A percentile compares a stretch with the other conserved stretches of the same genome.
Conservation (phyloP, 2,113 vertebrate species). For the Baryphthengus martii region DNA sequence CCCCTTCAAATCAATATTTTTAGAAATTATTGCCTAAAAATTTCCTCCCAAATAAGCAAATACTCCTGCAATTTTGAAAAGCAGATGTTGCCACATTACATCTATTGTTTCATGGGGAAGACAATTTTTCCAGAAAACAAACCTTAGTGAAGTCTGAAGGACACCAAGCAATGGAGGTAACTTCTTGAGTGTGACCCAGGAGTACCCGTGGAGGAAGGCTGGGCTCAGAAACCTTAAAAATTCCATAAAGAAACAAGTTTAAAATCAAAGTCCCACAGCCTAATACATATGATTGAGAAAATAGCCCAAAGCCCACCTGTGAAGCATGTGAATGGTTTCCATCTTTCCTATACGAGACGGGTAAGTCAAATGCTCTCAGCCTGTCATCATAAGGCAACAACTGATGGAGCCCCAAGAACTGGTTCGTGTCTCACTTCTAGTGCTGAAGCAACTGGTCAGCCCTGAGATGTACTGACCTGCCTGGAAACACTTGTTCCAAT, state of each 20-base stretch:
- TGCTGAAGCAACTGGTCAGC: neutral
- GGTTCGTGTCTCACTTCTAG: neutral
- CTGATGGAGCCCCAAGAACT: neutral
- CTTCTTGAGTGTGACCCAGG: constrained; percentile 91
- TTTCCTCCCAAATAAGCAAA: neutral
- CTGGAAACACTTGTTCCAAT: neutral
- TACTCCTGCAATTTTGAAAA: neutral
- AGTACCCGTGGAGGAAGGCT: constrained; percentile 81
- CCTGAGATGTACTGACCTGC: neutral
- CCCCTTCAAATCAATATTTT: neutral
- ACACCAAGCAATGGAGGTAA: constrained; percentile 94
- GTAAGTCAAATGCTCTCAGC: neutral
- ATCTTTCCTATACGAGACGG: neutral
- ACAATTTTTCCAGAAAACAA: constrained; percentile 11
- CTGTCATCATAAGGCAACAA: neutral
- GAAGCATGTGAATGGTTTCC: neutral
- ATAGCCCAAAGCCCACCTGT: neutral
- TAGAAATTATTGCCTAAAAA: neutral
- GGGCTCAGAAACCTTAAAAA: constrained; percentile 84
- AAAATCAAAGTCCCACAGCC: neutral
- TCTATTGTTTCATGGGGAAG: neutral
- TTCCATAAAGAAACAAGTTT: neutral
- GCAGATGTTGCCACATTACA: neutral
- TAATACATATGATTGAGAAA: neutral
- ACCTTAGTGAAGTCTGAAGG: constrained; percentile 96